Evolutionary conservation across 1,140 invertebrate genomes (phyloP), one percentile per base, ranked within the genome.

Genomic region (Ceratina japonica): DNA sequence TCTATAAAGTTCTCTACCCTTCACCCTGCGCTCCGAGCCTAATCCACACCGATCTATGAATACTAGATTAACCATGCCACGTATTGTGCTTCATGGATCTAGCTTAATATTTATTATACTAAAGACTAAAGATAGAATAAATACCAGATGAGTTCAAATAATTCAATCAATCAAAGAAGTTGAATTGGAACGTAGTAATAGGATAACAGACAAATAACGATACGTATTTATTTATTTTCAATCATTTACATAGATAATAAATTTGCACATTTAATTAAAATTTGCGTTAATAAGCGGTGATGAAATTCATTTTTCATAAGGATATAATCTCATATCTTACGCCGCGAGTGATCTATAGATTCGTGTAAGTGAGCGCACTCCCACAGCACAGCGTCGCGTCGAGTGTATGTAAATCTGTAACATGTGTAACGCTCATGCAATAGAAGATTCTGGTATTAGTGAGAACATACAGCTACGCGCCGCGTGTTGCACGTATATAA

Each of bases 1-100:
- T 58, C 18, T 27, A 62, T 18, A 20, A 58, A 22, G 27, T 71
- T 77, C 75, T 51, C 18, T 52, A 7, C 59, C 31, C 22, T 20
- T 75, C 20, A 16, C 16, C 5, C 15, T 12, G 10, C 51, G 15
- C 49, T 52, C 51, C 15, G 37, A 13, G 24, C 65, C 27, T 56
- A 58, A 3, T 15, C 52, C 27, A 4, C 27, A 4, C 27, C 5
- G 56, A 56, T 18, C 20, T 56, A 54, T 24, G 24, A 52, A 63
- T 54, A 22, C 61, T 5, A 31, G 20, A 65, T 75, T 64, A 65
- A 52, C 24, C 18, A 31, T 8, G 10, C 37, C 10, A 44, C 37
- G 37, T 44, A 7, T 44, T 44, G 37, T 44, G 37, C 37, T 44
- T 44, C 37, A 44, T 44, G 10, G 37, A 44, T 44, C 10, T 44